Conservation (phyloP, 2,888 invertebrate genomes). For the Polyploca ridens region DNA sequence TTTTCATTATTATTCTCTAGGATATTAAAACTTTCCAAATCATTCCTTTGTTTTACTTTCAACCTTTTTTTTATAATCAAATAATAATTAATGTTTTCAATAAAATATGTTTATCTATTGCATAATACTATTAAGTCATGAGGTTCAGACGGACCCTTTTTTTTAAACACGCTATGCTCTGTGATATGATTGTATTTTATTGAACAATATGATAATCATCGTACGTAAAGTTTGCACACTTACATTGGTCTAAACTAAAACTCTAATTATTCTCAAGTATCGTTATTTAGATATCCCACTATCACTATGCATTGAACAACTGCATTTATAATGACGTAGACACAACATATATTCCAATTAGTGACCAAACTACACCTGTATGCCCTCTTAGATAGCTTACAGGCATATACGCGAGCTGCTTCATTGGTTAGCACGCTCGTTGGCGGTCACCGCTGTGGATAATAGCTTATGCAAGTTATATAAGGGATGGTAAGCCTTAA, state of each 20-base stretch:
- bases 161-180: no score
- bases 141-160: no score
- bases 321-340: no score
- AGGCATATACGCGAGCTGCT: neutral
- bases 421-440: slow-evolving; percentile 9
- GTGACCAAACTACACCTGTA: neutral
- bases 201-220: no score
- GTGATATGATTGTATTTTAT: no score
- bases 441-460: slow-evolving; percentile 9
- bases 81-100: no score
- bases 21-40: neutral
- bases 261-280: no score
- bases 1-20: neutral
- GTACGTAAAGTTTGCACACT: no score
- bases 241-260: no score
- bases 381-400: neutral
- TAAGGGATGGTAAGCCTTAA: neutral
- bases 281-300: neutral
- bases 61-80: no score
- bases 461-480: neutral
- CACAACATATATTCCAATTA: neutral
- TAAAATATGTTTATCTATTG: no score
- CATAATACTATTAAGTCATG: no score
- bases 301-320: neutral
- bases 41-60: neutral